A percentile compares a stretch with the other conserved stretches of the same genome.
Conservation (phyloP, 2,113 vertebrate species). For the Colius striatus region DNA sequence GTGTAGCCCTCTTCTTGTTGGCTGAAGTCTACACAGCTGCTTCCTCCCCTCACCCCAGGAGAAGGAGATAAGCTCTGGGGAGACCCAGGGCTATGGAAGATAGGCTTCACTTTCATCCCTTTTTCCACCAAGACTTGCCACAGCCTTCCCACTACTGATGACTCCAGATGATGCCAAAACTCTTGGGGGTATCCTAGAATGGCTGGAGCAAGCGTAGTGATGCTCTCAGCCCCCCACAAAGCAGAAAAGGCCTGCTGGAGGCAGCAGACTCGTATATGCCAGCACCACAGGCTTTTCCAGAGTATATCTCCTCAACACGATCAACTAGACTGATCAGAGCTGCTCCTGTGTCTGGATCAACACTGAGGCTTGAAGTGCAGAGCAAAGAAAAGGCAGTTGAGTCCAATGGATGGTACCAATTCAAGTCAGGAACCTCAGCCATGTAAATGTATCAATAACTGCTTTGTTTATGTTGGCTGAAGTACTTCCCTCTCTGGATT, state of each 20-base stretch:
- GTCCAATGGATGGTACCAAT: background rate
- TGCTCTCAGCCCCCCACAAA: background rate
- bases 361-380: background rate
- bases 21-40: background rate
- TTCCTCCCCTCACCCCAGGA: background rate
- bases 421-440: constrained; percentile 4
- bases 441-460: constrained; percentile 52
- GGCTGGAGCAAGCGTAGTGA: background rate
- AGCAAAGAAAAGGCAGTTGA: background rate
- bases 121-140: background rate
- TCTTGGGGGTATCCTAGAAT: background rate
- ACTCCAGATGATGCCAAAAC: background rate
- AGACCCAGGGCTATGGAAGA: background rate
- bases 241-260: background rate
- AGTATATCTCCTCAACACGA: background rate
- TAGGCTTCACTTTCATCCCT: background rate
- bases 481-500: constrained; percentile 23
- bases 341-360: background rate
- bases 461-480: constrained; percentile 49
- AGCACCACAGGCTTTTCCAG: background rate
- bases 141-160: background rate
- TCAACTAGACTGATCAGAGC: background rate
- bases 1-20: fast-evolving
- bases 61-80: background rate
- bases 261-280: background rate